A percentile compares a stretch with the other conserved stretches of the same genome.
Conservation (phyloP, 53 echinoderm and acorn worm species). For the Zoroaster sp. region DNA sequence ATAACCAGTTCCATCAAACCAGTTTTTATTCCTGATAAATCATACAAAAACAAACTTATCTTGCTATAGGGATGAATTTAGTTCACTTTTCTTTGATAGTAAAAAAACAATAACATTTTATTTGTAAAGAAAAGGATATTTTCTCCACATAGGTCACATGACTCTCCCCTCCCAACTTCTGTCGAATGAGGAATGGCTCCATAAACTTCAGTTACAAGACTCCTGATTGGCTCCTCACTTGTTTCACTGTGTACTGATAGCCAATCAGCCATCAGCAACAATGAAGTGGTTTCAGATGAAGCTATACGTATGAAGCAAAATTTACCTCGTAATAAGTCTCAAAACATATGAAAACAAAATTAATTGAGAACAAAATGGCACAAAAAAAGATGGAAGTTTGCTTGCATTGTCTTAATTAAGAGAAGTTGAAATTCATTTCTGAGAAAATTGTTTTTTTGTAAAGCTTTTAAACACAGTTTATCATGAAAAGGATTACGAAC, state of each 20-base stretch:
- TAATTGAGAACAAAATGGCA: too few relatives aligned
- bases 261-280: slow-evolving; percentile 55
- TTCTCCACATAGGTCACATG: slow-evolving; percentile 45
- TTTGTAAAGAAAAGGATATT: slow-evolving; percentile 65
- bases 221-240: slow-evolving; percentile 46
- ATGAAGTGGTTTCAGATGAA: background rate
- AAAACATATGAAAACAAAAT: too few relatives aligned
- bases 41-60: too few relatives aligned
- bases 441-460: too few relatives aligned
- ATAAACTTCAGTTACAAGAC: slow-evolving; percentile 25
- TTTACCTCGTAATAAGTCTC: background rate
- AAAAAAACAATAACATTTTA: too few relatives aligned
- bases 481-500: too few relatives aligned
- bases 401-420: too few relatives aligned
- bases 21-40: background rate
- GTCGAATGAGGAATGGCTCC: background rate
- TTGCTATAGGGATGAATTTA: too few relatives aligned
- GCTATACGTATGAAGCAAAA: background rate
- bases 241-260: background rate
- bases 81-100: too few relatives aligned
- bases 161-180: slow-evolving; percentile 36
- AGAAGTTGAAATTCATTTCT: too few relatives aligned
- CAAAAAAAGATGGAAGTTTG: background rate
- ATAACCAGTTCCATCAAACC: background rate
- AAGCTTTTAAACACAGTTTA: too few relatives aligned